These are phyloP conservation scores for Macrocentrus cingulum DNA, from an alignment of 1,140 invertebrate genomes.

Conservation along the genomic window DNA sequence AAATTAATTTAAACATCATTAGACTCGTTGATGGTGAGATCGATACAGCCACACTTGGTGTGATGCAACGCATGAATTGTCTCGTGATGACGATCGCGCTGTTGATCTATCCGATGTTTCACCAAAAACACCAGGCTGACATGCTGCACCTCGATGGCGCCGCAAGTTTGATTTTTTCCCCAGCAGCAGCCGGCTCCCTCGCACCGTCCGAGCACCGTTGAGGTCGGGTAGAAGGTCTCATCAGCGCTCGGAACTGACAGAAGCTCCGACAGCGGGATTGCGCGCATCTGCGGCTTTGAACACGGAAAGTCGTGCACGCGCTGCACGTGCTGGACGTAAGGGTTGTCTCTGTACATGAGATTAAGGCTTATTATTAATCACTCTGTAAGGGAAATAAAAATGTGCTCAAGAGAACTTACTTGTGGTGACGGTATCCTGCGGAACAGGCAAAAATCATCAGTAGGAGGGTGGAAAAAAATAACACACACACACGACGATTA, in stretches of 20 bases:
- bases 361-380: too few species aligned
- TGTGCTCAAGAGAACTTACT: neutral
- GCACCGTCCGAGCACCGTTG: slow-evolving; percentile 52
- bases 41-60: slow-evolving; percentile 43
- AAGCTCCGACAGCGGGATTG: slow-evolving; percentile 45
- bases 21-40: slow-evolving; percentile 18
- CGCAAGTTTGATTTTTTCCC: slow-evolving; percentile 42
- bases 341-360: slow-evolving; percentile 40
- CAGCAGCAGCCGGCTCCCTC: slow-evolving; percentile 50
- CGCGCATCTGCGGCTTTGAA: slow-evolving; percentile 45
- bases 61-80: slow-evolving; percentile 48
- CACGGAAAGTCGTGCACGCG: slow-evolving; percentile 48
- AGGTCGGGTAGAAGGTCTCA: slow-evolving; percentile 50
- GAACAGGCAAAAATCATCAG: neutral
- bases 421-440: neutral
- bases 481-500: neutral
- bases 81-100: slow-evolving; percentile 50
- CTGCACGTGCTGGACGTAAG: slow-evolving; percentile 50
- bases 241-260: slow-evolving; percentile 43
- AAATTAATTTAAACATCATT: neutral
- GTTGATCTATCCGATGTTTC: slow-evolving; percentile 46
- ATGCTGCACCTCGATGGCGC: slow-evolving; percentile 43
- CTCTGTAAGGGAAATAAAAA: neutral
- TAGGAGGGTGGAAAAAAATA: neutral
- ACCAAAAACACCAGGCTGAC: slow-evolving; percentile 52